Evolutionary conservation across 2,797 vertebrate genomes (phyloP).

Genomic region (Sphaeramia orbicularis): DNA sequence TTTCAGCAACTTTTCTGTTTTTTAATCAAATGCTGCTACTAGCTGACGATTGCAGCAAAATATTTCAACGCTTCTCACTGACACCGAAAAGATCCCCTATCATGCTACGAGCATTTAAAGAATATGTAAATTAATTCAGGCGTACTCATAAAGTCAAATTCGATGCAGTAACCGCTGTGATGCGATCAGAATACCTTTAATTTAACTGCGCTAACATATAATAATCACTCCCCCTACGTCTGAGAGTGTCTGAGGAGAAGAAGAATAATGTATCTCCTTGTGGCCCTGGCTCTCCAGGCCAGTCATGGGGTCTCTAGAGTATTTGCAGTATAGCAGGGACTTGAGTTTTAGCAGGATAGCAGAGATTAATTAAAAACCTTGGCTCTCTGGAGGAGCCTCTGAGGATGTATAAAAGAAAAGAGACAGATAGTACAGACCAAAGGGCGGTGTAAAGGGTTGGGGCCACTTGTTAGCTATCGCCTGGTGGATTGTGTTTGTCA

Average conservation of each 20-base stretch:
- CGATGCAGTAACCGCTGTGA: constrained; percentile 9
- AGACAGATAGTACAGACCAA: constrained; percentile 35
- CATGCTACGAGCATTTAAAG: neutral
- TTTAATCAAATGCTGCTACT: neutral
- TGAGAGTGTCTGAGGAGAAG: constrained; percentile 1
- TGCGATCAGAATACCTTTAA: constrained; percentile 32
- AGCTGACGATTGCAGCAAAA: constrained; percentile 23
- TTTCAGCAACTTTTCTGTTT: constrained; percentile 12
- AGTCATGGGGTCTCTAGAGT: constrained; percentile 36
- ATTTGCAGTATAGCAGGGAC: constrained; percentile 24
- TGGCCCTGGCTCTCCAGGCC: constrained; percentile 7
- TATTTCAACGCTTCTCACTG: constrained; percentile 15
- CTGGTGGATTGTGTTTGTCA: constrained; percentile 29
- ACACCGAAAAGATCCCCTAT: constrained; percentile 12
- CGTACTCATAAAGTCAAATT: constrained; percentile 4
- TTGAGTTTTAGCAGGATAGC: constrained; percentile 36
- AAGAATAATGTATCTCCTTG: constrained; percentile 7
- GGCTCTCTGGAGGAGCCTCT: constrained; percentile 42
- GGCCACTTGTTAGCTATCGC: constrained; percentile 45
- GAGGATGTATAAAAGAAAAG: constrained; percentile 44
- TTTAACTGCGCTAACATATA: constrained; percentile 20
- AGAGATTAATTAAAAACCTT: constrained; percentile 70
- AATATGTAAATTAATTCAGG: constrained; percentile 13
- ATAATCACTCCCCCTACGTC: constrained; percentile 27
- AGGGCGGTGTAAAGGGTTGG: constrained; percentile 29